phyloP scores from a whole-genome alignment of 2,113 vertebrate genomes.

The Bombycilla garrulus region DNA sequence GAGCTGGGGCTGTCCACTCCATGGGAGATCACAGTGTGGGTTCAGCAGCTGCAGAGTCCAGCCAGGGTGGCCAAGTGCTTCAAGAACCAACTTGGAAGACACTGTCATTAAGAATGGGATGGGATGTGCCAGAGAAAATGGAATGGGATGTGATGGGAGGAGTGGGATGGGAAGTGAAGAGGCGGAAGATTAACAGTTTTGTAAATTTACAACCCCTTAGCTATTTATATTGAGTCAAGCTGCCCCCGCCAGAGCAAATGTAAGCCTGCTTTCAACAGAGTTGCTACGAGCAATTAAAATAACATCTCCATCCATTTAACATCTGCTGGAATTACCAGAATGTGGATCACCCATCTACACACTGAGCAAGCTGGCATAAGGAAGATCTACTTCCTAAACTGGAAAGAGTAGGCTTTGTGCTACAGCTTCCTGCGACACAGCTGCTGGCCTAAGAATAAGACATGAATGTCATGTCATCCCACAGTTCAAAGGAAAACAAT shows the following conservation, averaged over 20 bases:
- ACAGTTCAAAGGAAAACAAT: background rate
- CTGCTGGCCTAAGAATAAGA: background rate
- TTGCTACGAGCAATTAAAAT: background rate
- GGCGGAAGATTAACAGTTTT: background rate
- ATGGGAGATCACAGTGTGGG: fast-evolving
- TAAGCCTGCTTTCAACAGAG: background rate
- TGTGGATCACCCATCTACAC: background rate
- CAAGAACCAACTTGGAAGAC: background rate
- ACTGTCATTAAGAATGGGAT: background rate
- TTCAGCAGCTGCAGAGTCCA: background rate
- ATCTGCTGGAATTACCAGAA: background rate
- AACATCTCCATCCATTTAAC: background rate
- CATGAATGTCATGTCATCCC: background rate
- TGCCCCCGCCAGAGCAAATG: background rate
- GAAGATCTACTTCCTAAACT: background rate
- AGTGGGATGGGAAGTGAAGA: background rate
- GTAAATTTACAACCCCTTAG: background rate
- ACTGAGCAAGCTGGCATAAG: background rate
- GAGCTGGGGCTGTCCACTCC: background rate
- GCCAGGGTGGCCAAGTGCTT: background rate
- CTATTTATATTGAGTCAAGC: background rate
- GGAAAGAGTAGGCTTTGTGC: background rate
- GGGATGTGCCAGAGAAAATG: no score
- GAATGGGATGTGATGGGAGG: background rate
- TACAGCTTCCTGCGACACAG: background rate